These are phyloP conservation scores for Pocillopora verrucosa DNA, from an alignment of 64 coral and sea anemone species.

Conservation along the genomic window DNA sequence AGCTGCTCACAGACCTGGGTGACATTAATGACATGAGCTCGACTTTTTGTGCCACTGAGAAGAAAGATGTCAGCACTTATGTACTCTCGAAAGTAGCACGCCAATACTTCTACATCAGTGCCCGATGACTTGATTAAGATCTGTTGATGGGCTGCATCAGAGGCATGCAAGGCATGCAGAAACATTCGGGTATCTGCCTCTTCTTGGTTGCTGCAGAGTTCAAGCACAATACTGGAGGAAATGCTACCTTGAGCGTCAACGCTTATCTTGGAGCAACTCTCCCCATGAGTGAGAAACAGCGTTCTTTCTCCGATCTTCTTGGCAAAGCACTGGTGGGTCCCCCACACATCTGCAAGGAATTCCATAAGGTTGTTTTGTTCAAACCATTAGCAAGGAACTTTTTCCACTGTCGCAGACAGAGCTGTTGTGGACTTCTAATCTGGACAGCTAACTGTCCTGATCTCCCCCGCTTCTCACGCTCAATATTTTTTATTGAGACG, in stretches of 20 bases:
- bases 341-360: constrained; percentile 41
- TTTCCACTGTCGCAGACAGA: constrained; percentile 56
- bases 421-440: constrained; percentile 56
- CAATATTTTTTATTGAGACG: constrained; percentile 69
- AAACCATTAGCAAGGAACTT: constrained; percentile 37
- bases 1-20: constrained; percentile 30
- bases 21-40: constrained; percentile 22
- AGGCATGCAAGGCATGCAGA: no score
- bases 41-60: constrained; percentile 52
- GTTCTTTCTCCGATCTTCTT: constrained; percentile 39
- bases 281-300: constrained; percentile 49
- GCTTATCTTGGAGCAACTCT: no score
- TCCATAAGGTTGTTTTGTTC: constrained; percentile 39
- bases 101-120: no score
- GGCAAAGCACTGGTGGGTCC: constrained; percentile 6
- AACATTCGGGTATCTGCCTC: no score
- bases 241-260: no score
- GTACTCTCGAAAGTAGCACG: background rate
- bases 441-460: constrained; percentile 22
- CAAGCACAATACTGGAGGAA: no score
- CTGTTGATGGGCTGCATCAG: no score
- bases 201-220: no score
- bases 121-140: no score
- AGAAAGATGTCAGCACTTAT: constrained; percentile 53
- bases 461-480: constrained; percentile 62